Base-by-base conservation (phyloP, 2,797 vertebrate species). In the Muscicapa striata region DNA sequence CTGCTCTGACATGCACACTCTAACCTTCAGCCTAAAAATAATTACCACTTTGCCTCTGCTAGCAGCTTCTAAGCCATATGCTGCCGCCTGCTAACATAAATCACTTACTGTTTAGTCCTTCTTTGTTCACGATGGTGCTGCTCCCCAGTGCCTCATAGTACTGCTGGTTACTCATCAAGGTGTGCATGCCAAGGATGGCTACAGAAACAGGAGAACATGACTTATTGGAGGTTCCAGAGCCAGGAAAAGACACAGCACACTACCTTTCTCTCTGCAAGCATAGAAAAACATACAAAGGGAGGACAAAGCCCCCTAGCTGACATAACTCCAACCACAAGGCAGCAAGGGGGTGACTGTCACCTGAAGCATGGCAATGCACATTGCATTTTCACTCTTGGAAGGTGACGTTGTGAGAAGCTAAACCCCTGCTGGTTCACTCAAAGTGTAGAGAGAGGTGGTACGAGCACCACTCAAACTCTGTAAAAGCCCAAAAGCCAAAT, bases 181-280 rank as follows among this genome's bases (percentile, higher is more conserved):
- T 99, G 97, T 99, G 99, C 99, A 99, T 99, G 38, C 99, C 99
- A 96, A 99, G 98, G 97, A 99, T 99, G 83, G 99, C 99, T 99
- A 96, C 7, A 91, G 88, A 57, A 86, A 84, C 73, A 74, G 59
- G 59, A 83, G 94, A 82, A 84, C 41, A 69, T 6, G 1, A 27
- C 15, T 80, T 57, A 90, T 0, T 66, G 12, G 3, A 34, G 52
- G n/a, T 22, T 64, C 54, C 52, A 72, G 54, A 48, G 45, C 10
- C 43, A 67, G 46, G 38, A 85, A 41, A 81, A 48, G 30, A 58
- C 5, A 21, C 9, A 72, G 61, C 4, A 2, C 14, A 6, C 9
- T 21, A 14, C 5, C 11, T 34, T 78, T 49, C 43, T 27, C 61
- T 43, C 14, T 67, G 19, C 7, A 34, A 67, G 61, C 70, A 58